Percentiles rank a stretch among this genome's conserved stretches.
Conservation (phyloP, 2,888 invertebrate genomes). For the Erebia aethiops region DNA sequence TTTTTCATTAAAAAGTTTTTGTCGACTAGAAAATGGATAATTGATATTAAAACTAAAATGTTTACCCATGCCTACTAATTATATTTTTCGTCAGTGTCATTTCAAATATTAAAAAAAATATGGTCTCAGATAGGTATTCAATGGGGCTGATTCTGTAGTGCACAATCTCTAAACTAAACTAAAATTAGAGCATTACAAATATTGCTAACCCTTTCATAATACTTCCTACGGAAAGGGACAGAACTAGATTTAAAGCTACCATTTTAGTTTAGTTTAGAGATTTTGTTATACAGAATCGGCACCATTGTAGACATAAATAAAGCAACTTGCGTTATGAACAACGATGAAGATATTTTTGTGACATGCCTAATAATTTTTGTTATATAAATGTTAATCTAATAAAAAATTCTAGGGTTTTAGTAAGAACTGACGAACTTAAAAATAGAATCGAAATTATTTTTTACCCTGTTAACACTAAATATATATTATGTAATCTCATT, state of each 20-base stretch:
- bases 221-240: too few species aligned
- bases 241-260: too few species aligned
- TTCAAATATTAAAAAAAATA: not conserved
- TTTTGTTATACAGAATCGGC: too few species aligned
- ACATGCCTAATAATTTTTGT: not conserved
- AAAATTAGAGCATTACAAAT: too few species aligned
- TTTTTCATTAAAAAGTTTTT: not conserved
- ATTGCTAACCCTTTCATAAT: too few species aligned
- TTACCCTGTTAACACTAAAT: constrained; percentile 15
- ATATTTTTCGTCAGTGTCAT: not conserved
- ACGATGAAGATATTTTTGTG: not conserved
- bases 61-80: not conserved
- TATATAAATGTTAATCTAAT: not conserved
- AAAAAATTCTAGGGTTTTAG: not conserved
- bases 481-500: not conserved
- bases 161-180: too few species aligned
- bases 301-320: too few species aligned
- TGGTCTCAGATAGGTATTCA: not conserved
- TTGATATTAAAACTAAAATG: not conserved
- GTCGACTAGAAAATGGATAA: constrained; percentile 6
- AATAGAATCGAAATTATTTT: not conserved
- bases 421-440: not conserved
- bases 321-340: not conserved
- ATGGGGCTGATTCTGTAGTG: too few species aligned
- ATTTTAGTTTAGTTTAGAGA: too few species aligned